phyloP scores from a whole-genome alignment of 2,888 invertebrate species.

The Meteorus cinctellus region DNA sequence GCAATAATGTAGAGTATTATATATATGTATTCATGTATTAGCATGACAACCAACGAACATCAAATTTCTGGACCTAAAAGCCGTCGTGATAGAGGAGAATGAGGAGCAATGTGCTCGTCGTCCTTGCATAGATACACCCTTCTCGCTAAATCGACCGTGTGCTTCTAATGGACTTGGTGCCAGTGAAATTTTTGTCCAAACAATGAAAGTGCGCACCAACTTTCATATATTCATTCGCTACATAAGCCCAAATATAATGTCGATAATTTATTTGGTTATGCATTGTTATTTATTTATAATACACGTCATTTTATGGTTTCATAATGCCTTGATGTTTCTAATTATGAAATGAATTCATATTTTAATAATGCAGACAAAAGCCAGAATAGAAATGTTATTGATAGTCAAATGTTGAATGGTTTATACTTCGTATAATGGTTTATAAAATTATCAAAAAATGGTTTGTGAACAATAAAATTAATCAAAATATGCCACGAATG shows the following conservation, averaged over 20 bases:
- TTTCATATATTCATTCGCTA: constrained; percentile 21
- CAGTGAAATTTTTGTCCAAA: constrained; percentile 64
- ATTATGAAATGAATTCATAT: not conserved
- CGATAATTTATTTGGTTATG: too few relatives aligned
- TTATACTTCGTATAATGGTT: too few relatives aligned
- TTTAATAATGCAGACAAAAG: not conserved
- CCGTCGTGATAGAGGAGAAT: constrained; percentile 44
- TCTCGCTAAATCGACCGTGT: constrained; percentile 70
- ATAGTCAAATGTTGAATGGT: too few relatives aligned
- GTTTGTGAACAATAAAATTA: too few relatives aligned
- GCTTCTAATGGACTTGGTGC: constrained; percentile 68
- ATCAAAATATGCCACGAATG: too few relatives aligned
- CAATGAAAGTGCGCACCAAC: not conserved
- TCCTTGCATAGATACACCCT: constrained; percentile 40
- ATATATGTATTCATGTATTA: constrained; percentile 66
- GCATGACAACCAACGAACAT: constrained; percentile 70
- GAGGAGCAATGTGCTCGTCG: constrained; percentile 40
- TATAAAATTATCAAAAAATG: too few relatives aligned
- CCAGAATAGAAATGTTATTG: not conserved
- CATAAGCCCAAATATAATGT: not conserved
- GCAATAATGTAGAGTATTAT: not conserved
- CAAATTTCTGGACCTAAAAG: constrained; percentile 71
- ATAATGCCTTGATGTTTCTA: not conserved
- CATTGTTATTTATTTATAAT: not conserved
- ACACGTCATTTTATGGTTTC: not conserved